A percentile compares a stretch with the other conserved stretches of the same genome.
Evolutionary conservation across 2,113 vertebrate species (phyloP).

Genomic region (Pan troglodytes): DNA sequence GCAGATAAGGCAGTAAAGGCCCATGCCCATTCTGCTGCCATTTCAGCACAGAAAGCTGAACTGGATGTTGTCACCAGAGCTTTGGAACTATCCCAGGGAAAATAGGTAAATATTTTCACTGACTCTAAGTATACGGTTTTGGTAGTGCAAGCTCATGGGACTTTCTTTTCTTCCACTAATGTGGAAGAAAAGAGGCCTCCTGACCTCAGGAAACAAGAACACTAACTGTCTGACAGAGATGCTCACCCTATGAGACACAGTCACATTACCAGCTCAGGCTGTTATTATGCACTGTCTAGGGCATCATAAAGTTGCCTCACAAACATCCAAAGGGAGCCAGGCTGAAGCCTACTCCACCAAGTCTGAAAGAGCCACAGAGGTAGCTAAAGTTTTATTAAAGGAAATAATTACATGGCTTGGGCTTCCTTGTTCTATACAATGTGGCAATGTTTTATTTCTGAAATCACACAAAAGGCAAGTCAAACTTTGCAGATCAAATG

Average conservation of each 20-base stretch:
- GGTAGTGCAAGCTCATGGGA: background rate
- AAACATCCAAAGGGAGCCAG: background rate
- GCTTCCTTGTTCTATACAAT: background rate
- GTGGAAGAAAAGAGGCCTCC: background rate
- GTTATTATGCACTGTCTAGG: background rate
- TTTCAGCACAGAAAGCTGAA: background rate
- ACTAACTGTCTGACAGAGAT: background rate
- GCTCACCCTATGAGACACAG: fast-evolving
- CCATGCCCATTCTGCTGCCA: background rate
- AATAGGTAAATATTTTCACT: background rate
- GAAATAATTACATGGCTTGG: background rate
- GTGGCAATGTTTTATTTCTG: background rate
- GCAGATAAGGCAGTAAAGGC: background rate
- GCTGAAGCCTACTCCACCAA: background rate
- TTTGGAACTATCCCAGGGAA: background rate
- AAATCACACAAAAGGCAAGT: background rate
- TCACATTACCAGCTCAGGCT: background rate
- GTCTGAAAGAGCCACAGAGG: fast-evolving
- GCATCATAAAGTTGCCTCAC: background rate
- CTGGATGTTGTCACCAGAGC: background rate
- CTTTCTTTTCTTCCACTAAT: background rate
- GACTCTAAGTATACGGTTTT: background rate
- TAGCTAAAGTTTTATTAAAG: background rate
- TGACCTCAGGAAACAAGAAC: background rate
- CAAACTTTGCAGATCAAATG: background rate